phyloP scores from a whole-genome alignment of 2,797 vertebrate species.

The Anguilla obscura region DNA sequence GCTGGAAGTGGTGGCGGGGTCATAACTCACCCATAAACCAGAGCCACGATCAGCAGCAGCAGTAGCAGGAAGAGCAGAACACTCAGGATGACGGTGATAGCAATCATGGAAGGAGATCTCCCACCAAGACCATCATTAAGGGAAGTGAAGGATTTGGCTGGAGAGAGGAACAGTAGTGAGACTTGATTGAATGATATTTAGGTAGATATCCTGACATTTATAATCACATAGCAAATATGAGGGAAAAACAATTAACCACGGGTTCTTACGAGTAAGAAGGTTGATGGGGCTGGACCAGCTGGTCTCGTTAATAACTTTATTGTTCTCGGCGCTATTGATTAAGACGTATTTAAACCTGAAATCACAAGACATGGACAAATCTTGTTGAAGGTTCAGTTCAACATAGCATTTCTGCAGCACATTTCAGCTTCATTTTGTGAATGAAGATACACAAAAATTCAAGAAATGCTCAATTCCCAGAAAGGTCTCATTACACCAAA shows the following conservation, averaged over 20 bases:
- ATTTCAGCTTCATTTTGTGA: not conserved
- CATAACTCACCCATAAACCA: constrained; percentile 17
- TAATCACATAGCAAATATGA: not conserved
- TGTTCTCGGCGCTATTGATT: not conserved
- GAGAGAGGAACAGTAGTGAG: not conserved
- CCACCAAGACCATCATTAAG: not conserved
- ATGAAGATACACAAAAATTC: not conserved
- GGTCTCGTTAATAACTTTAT: not conserved
- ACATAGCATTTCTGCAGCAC: not conserved
- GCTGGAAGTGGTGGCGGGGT: not conserved
- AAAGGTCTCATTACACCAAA: not conserved
- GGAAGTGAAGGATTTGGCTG: not conserved
- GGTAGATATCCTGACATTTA: not conserved
- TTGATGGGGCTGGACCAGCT: not conserved
- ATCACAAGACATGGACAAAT: not conserved
- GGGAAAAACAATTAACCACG: not conserved
- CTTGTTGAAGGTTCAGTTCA: not conserved
- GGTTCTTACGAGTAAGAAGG: constrained; percentile 11
- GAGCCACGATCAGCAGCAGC: not conserved
- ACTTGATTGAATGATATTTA: not conserved
- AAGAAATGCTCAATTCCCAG: not conserved
- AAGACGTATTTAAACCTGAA: constrained; percentile 33
- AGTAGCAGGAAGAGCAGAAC: constrained; percentile 6
- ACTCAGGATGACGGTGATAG: constrained; percentile 31
- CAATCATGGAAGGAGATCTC: constrained; percentile 26